Conservation (phyloP, 2,113 vertebrate species). For the Typhlomys cinereus region DNA sequence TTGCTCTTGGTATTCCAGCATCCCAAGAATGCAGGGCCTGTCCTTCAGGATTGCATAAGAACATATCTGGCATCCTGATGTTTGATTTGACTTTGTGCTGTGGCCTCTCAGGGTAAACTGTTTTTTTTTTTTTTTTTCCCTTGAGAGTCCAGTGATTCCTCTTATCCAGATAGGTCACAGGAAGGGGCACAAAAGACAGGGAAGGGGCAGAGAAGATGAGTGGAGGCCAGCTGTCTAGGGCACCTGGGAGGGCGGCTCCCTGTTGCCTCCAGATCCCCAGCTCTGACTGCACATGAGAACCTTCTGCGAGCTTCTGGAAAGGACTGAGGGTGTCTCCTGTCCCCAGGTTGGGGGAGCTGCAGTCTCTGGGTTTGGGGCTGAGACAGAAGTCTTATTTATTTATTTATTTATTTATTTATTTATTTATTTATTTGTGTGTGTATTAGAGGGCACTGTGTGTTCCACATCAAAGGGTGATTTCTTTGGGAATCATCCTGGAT, state of each 20-base stretch:
- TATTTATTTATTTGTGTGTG: too few species aligned
- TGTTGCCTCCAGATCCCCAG: neutral
- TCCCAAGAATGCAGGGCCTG: conserved; percentile 61
- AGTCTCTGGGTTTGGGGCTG: neutral
- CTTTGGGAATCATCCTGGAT: too few species aligned
- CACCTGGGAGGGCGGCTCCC: neutral
- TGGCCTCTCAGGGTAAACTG: conserved; percentile 52
- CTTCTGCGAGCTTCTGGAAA: neutral
- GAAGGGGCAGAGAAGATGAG: neutral
- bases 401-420: too few species aligned
- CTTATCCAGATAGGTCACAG: conserved; percentile 19
- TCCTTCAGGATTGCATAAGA: conserved; percentile 39
- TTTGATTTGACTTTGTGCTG: conserved; percentile 59
- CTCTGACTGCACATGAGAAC: neutral
- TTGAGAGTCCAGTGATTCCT: conserved; percentile 8
- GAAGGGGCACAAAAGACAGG: neutral
- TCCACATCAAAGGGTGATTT: too few species aligned
- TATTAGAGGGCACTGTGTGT: too few species aligned
- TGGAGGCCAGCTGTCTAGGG: neutral
- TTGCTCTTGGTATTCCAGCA: conserved; percentile 29
- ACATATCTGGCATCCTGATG: conserved; percentile 5
- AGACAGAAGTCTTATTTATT: neutral
- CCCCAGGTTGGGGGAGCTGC: neutral
- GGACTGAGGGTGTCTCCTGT: too few species aligned
- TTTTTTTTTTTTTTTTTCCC: too few species aligned